Conservation (phyloP, 1,140 invertebrate genomes). For the Orussus abietinus region DNA sequence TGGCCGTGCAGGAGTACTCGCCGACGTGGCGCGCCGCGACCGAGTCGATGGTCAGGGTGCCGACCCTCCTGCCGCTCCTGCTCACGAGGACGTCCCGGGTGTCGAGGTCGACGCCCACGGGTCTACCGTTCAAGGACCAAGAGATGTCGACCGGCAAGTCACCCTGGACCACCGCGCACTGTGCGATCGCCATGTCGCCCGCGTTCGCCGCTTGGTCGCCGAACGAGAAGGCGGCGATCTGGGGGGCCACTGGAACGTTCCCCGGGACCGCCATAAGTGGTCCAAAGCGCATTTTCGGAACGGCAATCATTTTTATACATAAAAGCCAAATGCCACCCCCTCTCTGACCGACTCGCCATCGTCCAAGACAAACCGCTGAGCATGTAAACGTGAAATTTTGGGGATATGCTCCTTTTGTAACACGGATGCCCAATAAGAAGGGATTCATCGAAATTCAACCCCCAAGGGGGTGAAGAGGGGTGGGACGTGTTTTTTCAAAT, state of each 20-base stretch:
- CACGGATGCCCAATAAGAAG: no score
- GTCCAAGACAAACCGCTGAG: no score
- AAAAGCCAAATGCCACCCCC: no score
- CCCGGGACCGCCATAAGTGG: no score
- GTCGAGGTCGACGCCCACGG: constrained; percentile 55
- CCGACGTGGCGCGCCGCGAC: constrained; percentile 73
- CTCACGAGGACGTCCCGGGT: constrained; percentile 68
- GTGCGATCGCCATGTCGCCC: constrained; percentile 72
- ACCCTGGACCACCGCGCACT: constrained; percentile 73
- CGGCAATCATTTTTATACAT: no score
- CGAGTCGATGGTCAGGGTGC: constrained; percentile 73
- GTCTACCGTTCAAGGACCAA: constrained; percentile 72
- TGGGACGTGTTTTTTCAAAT: no score
- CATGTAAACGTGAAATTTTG: no score
- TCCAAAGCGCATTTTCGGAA: no score
- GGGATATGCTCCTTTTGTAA: no score
- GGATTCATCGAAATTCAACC: no score
- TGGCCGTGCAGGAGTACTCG: constrained; percentile 76
- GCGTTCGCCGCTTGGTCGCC: constrained; percentile 76
- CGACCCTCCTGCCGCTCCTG: constrained; percentile 72
- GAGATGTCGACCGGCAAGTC: constrained; percentile 71
- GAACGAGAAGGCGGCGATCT: constrained; percentile 73
- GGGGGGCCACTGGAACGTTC: constrained; percentile 76
- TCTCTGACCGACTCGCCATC: no score
- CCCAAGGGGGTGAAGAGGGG: no score